Evolutionary conservation across 2,888 invertebrate species (phyloP).

Genomic region (Drosophila algonquin): DNA sequence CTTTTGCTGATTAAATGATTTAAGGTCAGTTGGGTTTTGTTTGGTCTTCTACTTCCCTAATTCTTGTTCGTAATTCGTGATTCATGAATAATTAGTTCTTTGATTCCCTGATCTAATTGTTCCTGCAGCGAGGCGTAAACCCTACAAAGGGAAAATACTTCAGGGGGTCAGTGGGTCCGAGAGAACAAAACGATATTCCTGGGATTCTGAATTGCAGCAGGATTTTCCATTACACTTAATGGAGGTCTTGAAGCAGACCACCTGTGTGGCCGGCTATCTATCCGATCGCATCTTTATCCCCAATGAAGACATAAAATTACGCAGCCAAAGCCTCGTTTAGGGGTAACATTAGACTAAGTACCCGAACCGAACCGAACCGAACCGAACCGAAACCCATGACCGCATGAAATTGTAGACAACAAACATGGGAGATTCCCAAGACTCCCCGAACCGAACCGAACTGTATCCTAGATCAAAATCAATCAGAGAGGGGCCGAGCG

Average conservation of each 20-base stretch:
- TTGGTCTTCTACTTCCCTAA: conserved; percentile 39
- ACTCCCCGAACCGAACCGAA: not conserved
- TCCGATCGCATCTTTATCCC: conserved; percentile 29
- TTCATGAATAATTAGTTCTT: conserved; percentile 44
- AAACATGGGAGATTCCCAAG: conserved; percentile 26
- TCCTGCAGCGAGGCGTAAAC: conserved; percentile 1
- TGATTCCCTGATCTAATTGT: conserved; percentile 29
- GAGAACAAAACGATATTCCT: not conserved
- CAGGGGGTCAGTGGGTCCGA: not conserved
- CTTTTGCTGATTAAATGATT: conserved; percentile 71
- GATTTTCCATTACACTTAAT: not conserved
- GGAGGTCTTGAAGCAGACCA: conserved; percentile 41
- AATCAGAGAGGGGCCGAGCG: conserved; percentile 21
- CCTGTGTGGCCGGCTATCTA: conserved; percentile 46
- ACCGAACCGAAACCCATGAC: conserved; percentile 44
- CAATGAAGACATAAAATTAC: conserved; percentile 43
- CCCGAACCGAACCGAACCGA: not conserved
- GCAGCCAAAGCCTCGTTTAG: conserved; percentile 49
- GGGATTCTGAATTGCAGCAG: not conserved
- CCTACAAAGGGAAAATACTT: not conserved
- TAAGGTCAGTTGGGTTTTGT: conserved; percentile 68
- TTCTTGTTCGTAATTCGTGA: too few species aligned
- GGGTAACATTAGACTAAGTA: conserved; percentile 52
- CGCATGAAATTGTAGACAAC: conserved; percentile 70
- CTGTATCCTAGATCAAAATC: conserved; percentile 15